Evolutionary conservation across 2,797 vertebrate species (phyloP), one percentile per base, ranked within the genome.

Genomic region (Schizothorax lantsangensis): DNA sequence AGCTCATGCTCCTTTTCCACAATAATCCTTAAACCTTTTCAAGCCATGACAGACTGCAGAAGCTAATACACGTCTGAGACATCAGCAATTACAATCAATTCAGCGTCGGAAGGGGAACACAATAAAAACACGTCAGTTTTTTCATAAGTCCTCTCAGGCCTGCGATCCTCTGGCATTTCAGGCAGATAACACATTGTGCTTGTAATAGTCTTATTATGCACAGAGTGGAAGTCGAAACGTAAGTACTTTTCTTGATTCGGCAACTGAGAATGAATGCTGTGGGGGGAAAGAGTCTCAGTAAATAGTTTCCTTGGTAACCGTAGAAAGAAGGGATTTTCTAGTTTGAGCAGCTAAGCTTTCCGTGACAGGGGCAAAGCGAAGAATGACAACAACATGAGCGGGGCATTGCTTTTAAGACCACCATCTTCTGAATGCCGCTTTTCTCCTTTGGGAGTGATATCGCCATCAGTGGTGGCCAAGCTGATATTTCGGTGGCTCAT

Each of bases 291-390:
- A 81, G 83, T 80, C 88, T 89, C 79, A 57, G 86, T 89, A 90
- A 91, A 91, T 90, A 91, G 92, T 93, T 92, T 91, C 91, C 92
- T 91, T 91, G 92, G 92, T 91, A 92, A 93, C 92, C 17, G 86
- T 77, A 82, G 82, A 89, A 88, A 89, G 81, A 87, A 81, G 88
- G 89, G 85, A 91, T 92, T 91, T 91, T 91, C 89, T 90, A 64
- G 26, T 91, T 90, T 89, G 85, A 90, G 88, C 82, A 83, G 84
- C 88, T 91, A 90, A 89, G 89, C 89, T 87, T 89, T 57, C 79
- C 64, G 77, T 87, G 86, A 85, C 30, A 64, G 87, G 54, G 52
- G 64, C 77, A 66, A 84, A 85, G 88, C 74, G 75, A 87, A 90
- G 89, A 89, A 89, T 78, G 79, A 54, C 68, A 83, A 86, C 45